A percentile compares a stretch with the other conserved stretches of the same genome.
These are phyloP conservation scores for Halcyon badia DNA, from an alignment of 2,797 vertebrate species.

Conservation along the genomic window DNA sequence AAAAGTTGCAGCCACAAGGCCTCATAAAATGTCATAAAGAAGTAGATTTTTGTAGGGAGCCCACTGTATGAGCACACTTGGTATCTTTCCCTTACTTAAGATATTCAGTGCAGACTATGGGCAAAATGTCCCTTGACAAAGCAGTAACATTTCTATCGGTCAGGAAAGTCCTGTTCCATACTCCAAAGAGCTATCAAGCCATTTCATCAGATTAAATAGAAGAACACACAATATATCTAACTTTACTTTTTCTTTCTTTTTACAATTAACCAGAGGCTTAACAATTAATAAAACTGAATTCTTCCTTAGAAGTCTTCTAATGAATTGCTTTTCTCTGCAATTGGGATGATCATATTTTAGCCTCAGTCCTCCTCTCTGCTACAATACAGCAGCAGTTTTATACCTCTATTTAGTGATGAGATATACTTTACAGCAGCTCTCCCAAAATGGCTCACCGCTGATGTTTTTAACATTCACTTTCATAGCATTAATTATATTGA, in stretches of 20 bases:
- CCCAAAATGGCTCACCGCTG: not conserved
- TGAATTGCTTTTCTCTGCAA: not conserved
- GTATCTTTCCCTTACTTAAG: not conserved
- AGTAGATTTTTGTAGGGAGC: not conserved
- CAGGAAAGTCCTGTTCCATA: not conserved
- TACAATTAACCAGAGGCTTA: not conserved
- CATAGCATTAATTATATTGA: conserved; percentile 14
- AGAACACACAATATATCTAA: not conserved
- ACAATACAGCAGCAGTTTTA: not conserved
- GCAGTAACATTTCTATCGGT: not conserved
- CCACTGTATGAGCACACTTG: not conserved
- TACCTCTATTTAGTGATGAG: not conserved
- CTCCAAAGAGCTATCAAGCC: not conserved
- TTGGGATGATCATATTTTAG: not conserved
- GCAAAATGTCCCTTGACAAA: not conserved
- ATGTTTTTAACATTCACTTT: conserved; percentile 8
- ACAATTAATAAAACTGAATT: not conserved
- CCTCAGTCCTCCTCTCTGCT: not conserved
- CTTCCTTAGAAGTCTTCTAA: not conserved
- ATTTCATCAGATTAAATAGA: not conserved
- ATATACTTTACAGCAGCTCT: not conserved
- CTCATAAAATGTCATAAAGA: not conserved
- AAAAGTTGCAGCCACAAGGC: not conserved
- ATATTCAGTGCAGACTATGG: not conserved
- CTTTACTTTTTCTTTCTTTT: not conserved